Evolutionary conservation across 64 coral and sea anemone species (phyloP), one percentile per base, ranked within the genome.

Genomic region (Montipora capricornis): DNA sequence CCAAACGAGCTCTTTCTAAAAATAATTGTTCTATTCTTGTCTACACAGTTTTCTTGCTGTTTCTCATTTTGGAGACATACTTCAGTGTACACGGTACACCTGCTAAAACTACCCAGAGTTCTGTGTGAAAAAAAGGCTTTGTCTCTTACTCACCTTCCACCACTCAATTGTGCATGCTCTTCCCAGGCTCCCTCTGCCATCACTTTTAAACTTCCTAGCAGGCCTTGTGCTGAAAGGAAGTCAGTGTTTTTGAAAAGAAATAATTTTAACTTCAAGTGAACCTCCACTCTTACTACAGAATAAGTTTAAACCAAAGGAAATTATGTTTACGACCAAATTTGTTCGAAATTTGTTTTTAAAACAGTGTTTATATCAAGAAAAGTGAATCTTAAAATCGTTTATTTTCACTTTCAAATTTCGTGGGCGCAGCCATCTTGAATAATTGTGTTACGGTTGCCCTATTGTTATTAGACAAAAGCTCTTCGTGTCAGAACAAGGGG

Each of bases 101-200:
- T 37, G 16, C 16, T 67, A 14, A 15, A 67, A 12, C 15, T 67
- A 7, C 68, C 68, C 10, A 49, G 58, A 12, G 49, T 16, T 68
- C 26, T 14, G 51, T 45, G 37, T 26, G 29, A 12, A 57, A 57
- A 2, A 69, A 17, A 70, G 68, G 37, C 37, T 37, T 16, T 80
- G 13, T 1, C 19, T 83, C 1, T 52, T 61, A n/a, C 91, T 88
- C 50, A 93, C 92, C 84, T 80, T 79, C 92, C 92, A n/a, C 77
- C 83, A 13, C n/a, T 51, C 5, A 88, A 51, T 19, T 93, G 92
- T 6, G 51, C 75, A 20, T 93, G 92, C 67, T 80, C 70, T 13
- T 88, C 84, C 92, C 92, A 93, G 19, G 68, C 45, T 45, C 92
- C 92, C 66, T 76, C 87, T 13, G 74, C 92, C 49, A 87, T n/a